These are phyloP conservation scores for Xanthostigma xanthostigma DNA, from an alignment of 2,888 invertebrate genomes.

Conservation along the genomic window DNA sequence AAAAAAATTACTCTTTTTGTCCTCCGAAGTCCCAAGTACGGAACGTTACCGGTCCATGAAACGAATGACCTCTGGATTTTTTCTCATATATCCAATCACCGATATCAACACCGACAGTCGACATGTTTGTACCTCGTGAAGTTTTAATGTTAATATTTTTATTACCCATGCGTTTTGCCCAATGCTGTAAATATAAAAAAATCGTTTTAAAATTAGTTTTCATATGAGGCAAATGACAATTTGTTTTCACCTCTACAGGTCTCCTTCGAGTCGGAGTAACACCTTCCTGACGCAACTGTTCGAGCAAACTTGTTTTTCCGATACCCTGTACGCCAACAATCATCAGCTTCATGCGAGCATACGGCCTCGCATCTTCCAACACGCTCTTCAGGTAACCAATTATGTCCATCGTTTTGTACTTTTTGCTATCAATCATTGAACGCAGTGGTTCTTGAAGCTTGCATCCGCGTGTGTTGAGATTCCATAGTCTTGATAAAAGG, in stretches of 20 bases:
- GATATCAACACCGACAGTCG: constrained; percentile 96
- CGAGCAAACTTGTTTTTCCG: constrained; percentile 81
- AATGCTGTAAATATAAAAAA: constrained; percentile 44
- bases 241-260: constrained; percentile 40
- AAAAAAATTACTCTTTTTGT: constrained; percentile 64
- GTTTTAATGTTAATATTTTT: constrained; percentile 63
- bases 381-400: constrained; percentile 85
- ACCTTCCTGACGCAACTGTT: constrained; percentile 78
- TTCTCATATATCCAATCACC: constrained; percentile 89
- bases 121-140: constrained; percentile 66
- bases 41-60: constrained; percentile 74
- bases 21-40: constrained; percentile 99
- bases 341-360: constrained; percentile 92
- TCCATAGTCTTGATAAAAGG: constrained; percentile 86
- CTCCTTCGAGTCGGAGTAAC: constrained; percentile 54
- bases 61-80: constrained; percentile 55
- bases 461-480: constrained; percentile 84
- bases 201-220: not conserved
- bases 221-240: not conserved
- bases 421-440: constrained; percentile 82
- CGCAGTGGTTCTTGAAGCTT: constrained; percentile 73
- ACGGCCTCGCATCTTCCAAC: constrained; percentile 78
- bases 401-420: constrained; percentile 89
- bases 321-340: constrained; percentile 82
- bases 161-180: constrained; percentile 92